These are phyloP conservation scores for Crossaster papposus DNA, from an alignment of 53 echinoderm and acorn worm genomes.

Conservation along the genomic window DNA sequence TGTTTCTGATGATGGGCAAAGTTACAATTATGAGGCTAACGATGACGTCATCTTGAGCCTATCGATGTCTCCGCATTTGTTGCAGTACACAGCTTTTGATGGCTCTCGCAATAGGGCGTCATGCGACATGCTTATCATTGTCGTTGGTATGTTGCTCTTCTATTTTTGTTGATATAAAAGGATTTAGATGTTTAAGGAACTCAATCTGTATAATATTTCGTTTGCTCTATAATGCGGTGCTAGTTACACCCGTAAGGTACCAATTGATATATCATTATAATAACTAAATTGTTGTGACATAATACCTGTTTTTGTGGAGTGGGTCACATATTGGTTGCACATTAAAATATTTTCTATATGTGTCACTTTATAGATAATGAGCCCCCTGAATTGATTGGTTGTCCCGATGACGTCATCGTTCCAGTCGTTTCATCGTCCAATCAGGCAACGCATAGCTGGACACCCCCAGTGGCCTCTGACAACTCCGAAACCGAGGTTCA, in stretches of 20 bases:
- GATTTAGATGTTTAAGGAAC: neutral
- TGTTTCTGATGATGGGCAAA: neutral
- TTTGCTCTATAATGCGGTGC: too few species aligned
- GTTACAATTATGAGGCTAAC: neutral
- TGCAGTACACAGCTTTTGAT: constrained; percentile 1
- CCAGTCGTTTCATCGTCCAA: neutral
- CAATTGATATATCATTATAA: too few species aligned
- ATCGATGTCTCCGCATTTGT: neutral
- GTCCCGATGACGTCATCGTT: constrained; percentile 16
- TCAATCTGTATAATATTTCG: too few species aligned
- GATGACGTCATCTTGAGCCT: constrained; percentile 13
- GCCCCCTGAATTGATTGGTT: neutral
- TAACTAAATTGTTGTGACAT: too few species aligned
- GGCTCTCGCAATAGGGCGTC: neutral
- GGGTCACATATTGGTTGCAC: neutral
- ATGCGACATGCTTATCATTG: constrained; percentile 3
- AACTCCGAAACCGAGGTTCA: neutral
- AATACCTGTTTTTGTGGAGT: too few species aligned
- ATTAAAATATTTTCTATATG: neutral
- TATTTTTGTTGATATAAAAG: neutral
- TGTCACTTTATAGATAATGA: constrained; percentile 31
- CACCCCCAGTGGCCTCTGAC: neutral
- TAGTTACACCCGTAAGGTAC: too few species aligned
- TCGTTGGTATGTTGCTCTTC: neutral
- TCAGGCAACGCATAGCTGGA: neutral